phyloP scores from a whole-genome alignment of 2,888 invertebrate genomes.

The Nephrotoma guestfalica region DNA sequence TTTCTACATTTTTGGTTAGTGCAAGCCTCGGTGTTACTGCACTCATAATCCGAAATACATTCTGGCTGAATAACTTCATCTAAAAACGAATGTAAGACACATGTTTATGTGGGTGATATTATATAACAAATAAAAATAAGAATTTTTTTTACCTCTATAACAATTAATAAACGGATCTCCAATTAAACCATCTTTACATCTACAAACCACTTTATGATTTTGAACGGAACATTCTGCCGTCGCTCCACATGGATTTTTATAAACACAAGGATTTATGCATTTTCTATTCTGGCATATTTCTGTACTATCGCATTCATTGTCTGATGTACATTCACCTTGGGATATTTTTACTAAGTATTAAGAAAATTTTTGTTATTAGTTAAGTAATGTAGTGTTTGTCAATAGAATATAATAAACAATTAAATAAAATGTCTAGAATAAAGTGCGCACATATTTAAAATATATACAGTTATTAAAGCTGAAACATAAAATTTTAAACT shows the following conservation, averaged over 20 bases:
- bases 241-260: constrained; percentile 54
- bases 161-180: constrained; percentile 77
- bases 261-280: constrained; percentile 62
- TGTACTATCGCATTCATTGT: constrained; percentile 55
- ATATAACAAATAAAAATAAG: constrained; percentile 12
- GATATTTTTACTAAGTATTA: constrained; percentile 2
- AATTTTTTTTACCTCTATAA: constrained; percentile 22
- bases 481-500: background rate
- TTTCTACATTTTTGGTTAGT: constrained; percentile 64
- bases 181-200: constrained; percentile 53
- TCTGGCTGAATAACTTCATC: constrained; percentile 41
- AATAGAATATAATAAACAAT: background rate
- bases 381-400: background rate
- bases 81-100: constrained; percentile 18
- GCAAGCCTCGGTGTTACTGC: constrained; percentile 63
- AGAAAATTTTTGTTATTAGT: background rate
- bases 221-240: constrained; percentile 64
- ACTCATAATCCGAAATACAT: constrained; percentile 60
- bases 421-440: background rate
- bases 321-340: constrained; percentile 50
- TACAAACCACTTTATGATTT: constrained; percentile 63
- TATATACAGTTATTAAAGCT: background rate
- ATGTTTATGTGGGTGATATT: background rate
- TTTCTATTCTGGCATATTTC: constrained; percentile 56
- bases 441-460: background rate